Evolutionary conservation across 2,113 vertebrate genomes (phyloP).

Genomic region (Gobius niger): DNA sequence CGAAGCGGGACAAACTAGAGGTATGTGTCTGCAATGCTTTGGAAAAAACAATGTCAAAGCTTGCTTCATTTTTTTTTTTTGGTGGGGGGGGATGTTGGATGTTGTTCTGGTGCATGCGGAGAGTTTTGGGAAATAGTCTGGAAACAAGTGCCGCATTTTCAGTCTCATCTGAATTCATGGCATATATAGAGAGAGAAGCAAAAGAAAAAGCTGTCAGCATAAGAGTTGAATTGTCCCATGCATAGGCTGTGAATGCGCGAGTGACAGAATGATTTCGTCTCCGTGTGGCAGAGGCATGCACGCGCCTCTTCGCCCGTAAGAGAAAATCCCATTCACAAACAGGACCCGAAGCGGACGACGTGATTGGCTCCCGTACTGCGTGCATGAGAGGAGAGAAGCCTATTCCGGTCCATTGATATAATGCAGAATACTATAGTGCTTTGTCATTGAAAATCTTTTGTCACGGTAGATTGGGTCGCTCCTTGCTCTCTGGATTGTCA

Average conservation of each 20-base stretch:
- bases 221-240: slow-evolving; percentile 10
- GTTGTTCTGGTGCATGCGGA: slow-evolving; percentile 11
- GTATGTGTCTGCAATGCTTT: slow-evolving; percentile 38
- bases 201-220: background rate
- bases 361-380: slow-evolving; percentile 66
- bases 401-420: background rate
- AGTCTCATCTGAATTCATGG: background rate
- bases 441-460: slow-evolving; percentile 2
- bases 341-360: slow-evolving; percentile 51
- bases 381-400: slow-evolving; percentile 22
- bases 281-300: slow-evolving; percentile 34
- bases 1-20: slow-evolving; percentile 60
- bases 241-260: background rate
- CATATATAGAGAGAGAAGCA: slow-evolving; percentile 2
- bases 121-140: background rate
- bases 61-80: too few species aligned
- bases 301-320: slow-evolving; percentile 46
- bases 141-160: background rate
- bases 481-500: slow-evolving; percentile 21
- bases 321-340: slow-evolving; percentile 74
- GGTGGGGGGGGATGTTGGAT: background rate
- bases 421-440: background rate
- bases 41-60: slow-evolving; percentile 1
- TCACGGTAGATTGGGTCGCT: background rate
- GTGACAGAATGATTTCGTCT: slow-evolving; percentile 4